Evolutionary conservation across 2,888 invertebrate species (phyloP).

Genomic region (Xestia ashworthii): DNA sequence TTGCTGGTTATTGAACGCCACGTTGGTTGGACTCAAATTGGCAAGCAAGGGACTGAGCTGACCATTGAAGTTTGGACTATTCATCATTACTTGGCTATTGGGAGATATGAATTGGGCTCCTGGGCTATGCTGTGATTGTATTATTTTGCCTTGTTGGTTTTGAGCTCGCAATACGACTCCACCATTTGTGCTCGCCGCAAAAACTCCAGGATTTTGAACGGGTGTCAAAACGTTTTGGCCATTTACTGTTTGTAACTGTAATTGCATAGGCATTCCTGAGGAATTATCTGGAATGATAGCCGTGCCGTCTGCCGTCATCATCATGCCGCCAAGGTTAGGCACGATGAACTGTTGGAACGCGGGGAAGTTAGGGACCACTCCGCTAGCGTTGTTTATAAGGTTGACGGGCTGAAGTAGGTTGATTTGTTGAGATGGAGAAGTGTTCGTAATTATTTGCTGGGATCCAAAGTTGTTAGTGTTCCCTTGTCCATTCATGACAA

Average conservation of each 20-base stretch:
- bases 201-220: conserved; percentile 92
- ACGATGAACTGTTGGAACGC: conserved; percentile 96
- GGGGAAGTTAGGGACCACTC: conserved; percentile 94
- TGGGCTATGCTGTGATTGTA: conserved; percentile 92
- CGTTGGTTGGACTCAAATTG: conserved; percentile 93
- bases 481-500: conserved; percentile 94
- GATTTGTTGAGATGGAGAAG: conserved; percentile 91
- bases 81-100: conserved; percentile 94
- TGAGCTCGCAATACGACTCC: conserved; percentile 95
- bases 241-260: conserved; percentile 95
- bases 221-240: conserved; percentile 94
- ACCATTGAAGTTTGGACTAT: conserved; percentile 93
- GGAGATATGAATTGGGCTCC: conserved; percentile 94
- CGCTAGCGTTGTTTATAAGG: conserved; percentile 93
- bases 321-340: conserved; percentile 95
- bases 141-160: conserved; percentile 93
- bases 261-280: conserved; percentile 92
- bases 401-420: conserved; percentile 96
- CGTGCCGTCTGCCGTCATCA: conserved; percentile 95
- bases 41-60: conserved; percentile 95
- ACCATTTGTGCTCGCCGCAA: conserved; percentile 92
- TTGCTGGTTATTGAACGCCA: conserved; percentile 91
- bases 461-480: conserved; percentile 91
- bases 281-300: conserved; percentile 94
- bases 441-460: conserved; percentile 92